Conservation (phyloP, 2,888 invertebrate genomes). For the Drosophila pseudotakahashii region DNA sequence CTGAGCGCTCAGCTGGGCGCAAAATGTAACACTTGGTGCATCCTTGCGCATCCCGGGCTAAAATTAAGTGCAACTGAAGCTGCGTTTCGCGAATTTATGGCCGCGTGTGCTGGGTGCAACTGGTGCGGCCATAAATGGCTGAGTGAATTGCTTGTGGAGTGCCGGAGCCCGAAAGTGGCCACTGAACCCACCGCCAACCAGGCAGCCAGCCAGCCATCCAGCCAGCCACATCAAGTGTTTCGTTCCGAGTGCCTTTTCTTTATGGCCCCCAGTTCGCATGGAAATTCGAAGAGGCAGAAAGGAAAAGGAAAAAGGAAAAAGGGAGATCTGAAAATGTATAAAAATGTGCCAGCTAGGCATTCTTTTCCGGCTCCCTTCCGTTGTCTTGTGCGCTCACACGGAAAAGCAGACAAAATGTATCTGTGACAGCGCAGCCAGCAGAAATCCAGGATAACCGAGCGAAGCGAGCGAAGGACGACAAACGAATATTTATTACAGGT, state of each 20-base stretch:
- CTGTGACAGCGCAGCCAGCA: conserved; percentile 63
- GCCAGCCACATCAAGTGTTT: conserved; percentile 53
- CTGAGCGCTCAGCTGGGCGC: conserved; percentile 75
- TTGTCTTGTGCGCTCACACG: conserved; percentile 63
- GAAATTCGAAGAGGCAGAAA: conserved; percentile 43
- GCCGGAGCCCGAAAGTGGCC: conserved; percentile 40
- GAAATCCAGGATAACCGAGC: conserved; percentile 60
- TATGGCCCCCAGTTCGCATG: conserved; percentile 24
- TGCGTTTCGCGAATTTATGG: conserved; percentile 27
- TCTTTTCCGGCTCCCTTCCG: conserved; percentile 27
- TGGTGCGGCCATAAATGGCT: conserved; percentile 60
- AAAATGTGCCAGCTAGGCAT: conserved; percentile 67
- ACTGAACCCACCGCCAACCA: no score
- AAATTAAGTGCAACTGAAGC: conserved; percentile 45
- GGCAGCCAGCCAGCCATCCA: conserved; percentile 2
- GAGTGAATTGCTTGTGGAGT: conserved; percentile 44
- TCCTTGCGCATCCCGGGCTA: conserved; percentile 23
- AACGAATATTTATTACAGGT: conserved; percentile 79
- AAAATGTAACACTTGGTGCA: conserved; percentile 61
- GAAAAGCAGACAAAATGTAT: conserved; percentile 75
- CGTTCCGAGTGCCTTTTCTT: conserved; percentile 23
- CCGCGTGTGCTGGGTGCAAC: conserved; percentile 43
- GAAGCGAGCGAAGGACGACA: conserved; percentile 61
- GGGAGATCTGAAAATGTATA: conserved; percentile 26
- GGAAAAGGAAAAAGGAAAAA: no score